phyloP scores from a whole-genome alignment of 2,113 vertebrate species.

The Eptesicus fuscus region DNA sequence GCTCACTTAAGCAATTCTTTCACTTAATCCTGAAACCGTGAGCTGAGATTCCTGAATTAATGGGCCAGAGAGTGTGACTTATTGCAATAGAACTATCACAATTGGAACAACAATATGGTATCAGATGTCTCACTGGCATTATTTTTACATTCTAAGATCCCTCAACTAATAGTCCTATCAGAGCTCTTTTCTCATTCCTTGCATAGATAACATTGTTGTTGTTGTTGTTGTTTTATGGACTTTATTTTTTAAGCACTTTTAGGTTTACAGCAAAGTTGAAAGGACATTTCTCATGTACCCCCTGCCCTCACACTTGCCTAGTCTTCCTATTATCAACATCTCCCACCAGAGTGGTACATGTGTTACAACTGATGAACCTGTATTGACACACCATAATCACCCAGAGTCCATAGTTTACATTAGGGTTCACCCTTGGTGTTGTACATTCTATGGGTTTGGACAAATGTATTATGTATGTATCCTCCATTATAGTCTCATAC shows the following conservation, averaged over 20 bases:
- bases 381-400: background rate
- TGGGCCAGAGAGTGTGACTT: background rate
- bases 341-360: background rate
- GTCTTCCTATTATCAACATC: background rate
- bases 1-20: background rate
- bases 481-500: background rate
- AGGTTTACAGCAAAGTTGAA: background rate
- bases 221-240: background rate
- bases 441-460: background rate
- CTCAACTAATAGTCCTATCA: background rate
- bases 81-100: background rate
- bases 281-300: background rate
- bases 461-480: background rate
- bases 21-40: background rate
- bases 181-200: background rate
- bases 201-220: background rate
- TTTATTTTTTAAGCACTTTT: background rate
- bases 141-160: background rate
- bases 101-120: background rate
- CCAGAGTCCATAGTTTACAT: background rate
- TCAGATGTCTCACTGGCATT: background rate
- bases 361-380: background rate
- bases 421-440: background rate
- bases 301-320: background rate
- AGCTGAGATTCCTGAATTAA: background rate